A percentile compares a stretch with the other conserved stretches of the same genome.
phyloP scores from a whole-genome alignment of 2,888 invertebrate species.

The Caenorhabditis panamensis region DNA sequence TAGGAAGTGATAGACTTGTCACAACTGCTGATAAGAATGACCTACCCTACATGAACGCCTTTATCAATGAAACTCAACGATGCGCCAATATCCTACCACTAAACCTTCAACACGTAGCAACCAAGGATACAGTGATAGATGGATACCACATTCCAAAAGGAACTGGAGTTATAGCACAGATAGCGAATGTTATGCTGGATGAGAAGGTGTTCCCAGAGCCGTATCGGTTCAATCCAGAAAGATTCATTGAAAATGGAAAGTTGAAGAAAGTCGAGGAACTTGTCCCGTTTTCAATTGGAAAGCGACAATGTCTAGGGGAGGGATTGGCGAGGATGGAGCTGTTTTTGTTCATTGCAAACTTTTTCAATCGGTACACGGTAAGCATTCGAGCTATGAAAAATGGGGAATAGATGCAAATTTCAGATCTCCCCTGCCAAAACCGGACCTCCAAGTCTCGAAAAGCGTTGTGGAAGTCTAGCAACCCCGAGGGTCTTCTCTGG shows the following conservation, averaged over 20 bases:
- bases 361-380: slow-evolving; percentile 52
- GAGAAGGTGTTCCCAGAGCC: slow-evolving; percentile 71
- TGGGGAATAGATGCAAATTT: neutral
- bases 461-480: neutral
- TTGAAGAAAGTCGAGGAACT: slow-evolving; percentile 54
- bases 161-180: slow-evolving; percentile 61
- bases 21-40: slow-evolving; percentile 65
- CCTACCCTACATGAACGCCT: too few relatives aligned
- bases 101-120: slow-evolving; percentile 54
- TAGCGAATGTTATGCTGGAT: slow-evolving; percentile 57
- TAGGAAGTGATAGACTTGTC: slow-evolving; percentile 61
- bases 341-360: slow-evolving; percentile 56
- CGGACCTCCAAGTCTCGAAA: slow-evolving; percentile 26
- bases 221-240: slow-evolving; percentile 67
- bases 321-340: too few relatives aligned
- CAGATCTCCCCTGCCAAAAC: slow-evolving; percentile 14
- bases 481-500: neutral
- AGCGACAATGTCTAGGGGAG: too few relatives aligned
- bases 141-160: slow-evolving; percentile 53
- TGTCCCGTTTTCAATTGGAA: too few relatives aligned
- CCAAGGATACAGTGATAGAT: slow-evolving; percentile 42
- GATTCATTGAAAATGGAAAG: slow-evolving; percentile 73
- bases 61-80: too few relatives aligned
- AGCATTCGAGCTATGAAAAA: too few relatives aligned
- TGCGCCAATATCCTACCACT: slow-evolving; percentile 62